phyloP scores from a whole-genome alignment of 2,113 vertebrate genomes.

The Tetrao urogallus region DNA sequence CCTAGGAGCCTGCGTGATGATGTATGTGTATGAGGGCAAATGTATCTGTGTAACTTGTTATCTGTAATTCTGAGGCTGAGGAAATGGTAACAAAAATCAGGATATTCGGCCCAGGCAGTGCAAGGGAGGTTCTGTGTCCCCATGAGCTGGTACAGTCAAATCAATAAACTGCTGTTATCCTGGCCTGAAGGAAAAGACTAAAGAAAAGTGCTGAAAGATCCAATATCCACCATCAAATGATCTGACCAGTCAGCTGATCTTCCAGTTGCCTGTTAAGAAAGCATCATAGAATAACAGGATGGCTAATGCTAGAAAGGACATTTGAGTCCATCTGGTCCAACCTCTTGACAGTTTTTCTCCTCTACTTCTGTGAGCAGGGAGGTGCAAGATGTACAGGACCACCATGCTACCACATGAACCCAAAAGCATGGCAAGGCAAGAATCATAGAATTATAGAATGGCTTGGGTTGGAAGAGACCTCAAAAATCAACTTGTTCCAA shows the following conservation, averaged over 20 bases:
- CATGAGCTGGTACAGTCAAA: not conserved
- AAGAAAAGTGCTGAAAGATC: not conserved
- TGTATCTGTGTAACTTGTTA: not conserved
- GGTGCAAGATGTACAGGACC: not conserved
- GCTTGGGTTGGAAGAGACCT: too few species aligned
- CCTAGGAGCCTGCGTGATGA: not conserved
- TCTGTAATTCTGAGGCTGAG: not conserved
- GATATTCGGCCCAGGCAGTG: not conserved
- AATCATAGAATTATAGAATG: too few species aligned
- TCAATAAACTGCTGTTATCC: not conserved
- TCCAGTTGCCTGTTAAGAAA: not conserved
- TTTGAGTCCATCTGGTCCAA: not conserved
- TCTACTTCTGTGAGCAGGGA: not conserved
- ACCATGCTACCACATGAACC: not conserved
- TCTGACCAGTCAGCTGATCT: not conserved
- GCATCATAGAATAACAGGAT: not conserved
- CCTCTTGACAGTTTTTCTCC: not conserved
- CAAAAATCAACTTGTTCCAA: too few species aligned
- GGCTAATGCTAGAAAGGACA: not conserved
- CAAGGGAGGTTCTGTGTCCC: not conserved
- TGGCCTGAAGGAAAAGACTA: not conserved
- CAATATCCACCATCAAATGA: not conserved
- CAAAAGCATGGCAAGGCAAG: rapidly evolving
- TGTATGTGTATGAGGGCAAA: not conserved
- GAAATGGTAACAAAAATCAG: not conserved